Base-by-base conservation (phyloP, 2,888 invertebrate genomes). In the Pristionchus exspectatus region DNA sequence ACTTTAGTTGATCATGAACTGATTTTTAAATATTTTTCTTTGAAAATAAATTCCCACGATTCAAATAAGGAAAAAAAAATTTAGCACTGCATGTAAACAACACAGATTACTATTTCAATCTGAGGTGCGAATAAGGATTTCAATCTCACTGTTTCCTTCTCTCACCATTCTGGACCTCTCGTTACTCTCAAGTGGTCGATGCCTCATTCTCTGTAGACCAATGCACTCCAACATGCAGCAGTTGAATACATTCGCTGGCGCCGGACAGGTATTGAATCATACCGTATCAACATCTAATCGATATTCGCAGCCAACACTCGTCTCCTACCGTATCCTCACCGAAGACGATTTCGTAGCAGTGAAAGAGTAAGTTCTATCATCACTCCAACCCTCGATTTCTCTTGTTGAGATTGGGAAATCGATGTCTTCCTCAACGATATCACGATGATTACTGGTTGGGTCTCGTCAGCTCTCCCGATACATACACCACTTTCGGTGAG, bases 371-470 rank as follows among this genome's bases (percentile, higher is more conserved):
- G 84, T 27, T 12, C 21, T 16, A 2, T 56, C 30, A 59, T 4
- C 0, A 9, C 4, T 12, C 12, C 30, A 10, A 21, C 5, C 30
- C 59, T 9, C 0, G 4, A 59, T n/a, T 4, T 2, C 24, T 18
- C 30, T 18, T 56, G 1, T 81, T 56, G 21, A 85, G 84, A 85
- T 85, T 85, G 84, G 84, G 84, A 9, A 85, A 56, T 85, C 84
- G 84, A 56, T 85, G 84, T 85, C 84, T 85, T 24, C 84, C 84
- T 50, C 84, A 85, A 59, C 24, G 59, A 59, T 85, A 85, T 85
- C 59, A 59, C 84, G 84, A 85, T 50, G 84, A 85, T 33, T 85
- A 85, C 59, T 85, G 84, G 84, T 21, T 59, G 27, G 84, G 59
- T 30, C 84, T 85, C n/a, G 33, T 85, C 54, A 59, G 18, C 33